phyloP scores from a whole-genome alignment of 2,888 invertebrate species.

The Macrophya alboannulata region DNA sequence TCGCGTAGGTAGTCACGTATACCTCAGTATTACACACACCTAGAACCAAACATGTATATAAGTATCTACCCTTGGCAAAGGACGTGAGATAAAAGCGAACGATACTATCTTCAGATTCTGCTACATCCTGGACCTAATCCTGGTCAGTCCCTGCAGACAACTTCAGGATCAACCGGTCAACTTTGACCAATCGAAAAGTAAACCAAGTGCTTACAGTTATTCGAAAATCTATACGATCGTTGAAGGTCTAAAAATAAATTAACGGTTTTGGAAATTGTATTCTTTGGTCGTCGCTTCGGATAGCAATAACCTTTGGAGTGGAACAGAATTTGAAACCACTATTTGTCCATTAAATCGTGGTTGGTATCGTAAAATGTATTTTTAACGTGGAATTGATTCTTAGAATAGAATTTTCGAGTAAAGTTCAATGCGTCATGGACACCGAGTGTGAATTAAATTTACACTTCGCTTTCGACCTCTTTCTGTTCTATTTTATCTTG shows the following conservation, averaged over 20 bases:
- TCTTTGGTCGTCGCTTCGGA: background rate
- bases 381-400: background rate
- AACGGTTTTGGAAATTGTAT: background rate
- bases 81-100: background rate
- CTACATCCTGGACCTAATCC: background rate
- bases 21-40: background rate
- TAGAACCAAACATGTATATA: background rate
- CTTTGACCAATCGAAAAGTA: background rate
- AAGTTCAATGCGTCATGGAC: background rate
- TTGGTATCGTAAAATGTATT: background rate
- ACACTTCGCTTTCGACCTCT: background rate
- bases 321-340: background rate
- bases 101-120: constrained; percentile 5
- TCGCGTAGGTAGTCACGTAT: background rate
- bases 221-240: background rate
- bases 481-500: background rate
- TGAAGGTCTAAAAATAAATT: background rate
- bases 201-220: background rate
- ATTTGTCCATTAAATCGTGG: background rate
- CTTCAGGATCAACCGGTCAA: constrained; percentile 33
- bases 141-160: background rate
- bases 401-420: too few species aligned
- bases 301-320: background rate
- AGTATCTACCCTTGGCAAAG: background rate
- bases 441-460: background rate